A percentile compares a stretch with the other conserved stretches of the same genome.
phyloP scores from a whole-genome alignment of 2,888 invertebrate species.

The Timema podura region DNA sequence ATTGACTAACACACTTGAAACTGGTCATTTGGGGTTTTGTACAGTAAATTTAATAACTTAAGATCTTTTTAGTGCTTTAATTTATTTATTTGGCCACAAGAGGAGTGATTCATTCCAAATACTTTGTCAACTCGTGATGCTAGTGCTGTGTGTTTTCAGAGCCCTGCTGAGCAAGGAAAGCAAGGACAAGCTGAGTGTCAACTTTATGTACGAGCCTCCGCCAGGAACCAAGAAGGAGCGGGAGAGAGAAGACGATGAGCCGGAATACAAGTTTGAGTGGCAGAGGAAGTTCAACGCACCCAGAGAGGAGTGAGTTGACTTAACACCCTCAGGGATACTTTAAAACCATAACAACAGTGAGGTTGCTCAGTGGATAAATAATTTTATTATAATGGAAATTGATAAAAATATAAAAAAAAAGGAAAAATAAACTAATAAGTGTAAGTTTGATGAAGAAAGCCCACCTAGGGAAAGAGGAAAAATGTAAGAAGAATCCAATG shows the following conservation, averaged over 20 bases:
- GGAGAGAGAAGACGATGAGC: slow-evolving; percentile 88
- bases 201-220: slow-evolving; percentile 99
- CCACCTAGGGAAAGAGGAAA: too few relatives aligned
- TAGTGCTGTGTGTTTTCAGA: slow-evolving; percentile 48
- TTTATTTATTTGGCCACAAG: too few relatives aligned
- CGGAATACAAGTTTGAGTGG: slow-evolving; percentile 99
- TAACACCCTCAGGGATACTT: too few relatives aligned
- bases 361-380: too few relatives aligned
- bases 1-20: too few relatives aligned
- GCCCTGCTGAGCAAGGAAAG: slow-evolving; percentile 96
- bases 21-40: background rate
- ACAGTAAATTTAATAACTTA: background rate
- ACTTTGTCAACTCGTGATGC: background rate
- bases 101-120: too few relatives aligned
- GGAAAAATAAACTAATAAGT: too few relatives aligned
- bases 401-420: too few relatives aligned
- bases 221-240: slow-evolving; percentile 92
- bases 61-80: background rate
- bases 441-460: too few relatives aligned
- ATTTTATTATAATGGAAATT: too few relatives aligned
- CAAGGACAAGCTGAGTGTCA: slow-evolving; percentile 96
- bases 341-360: too few relatives aligned
- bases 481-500: too few relatives aligned
- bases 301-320: slow-evolving; percentile 67
- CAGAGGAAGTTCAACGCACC: slow-evolving; percentile 99